These are phyloP conservation scores for Meloidogyne floridensis DNA, from an alignment of 1,140 invertebrate genomes.

Conservation along the genomic window DNA sequence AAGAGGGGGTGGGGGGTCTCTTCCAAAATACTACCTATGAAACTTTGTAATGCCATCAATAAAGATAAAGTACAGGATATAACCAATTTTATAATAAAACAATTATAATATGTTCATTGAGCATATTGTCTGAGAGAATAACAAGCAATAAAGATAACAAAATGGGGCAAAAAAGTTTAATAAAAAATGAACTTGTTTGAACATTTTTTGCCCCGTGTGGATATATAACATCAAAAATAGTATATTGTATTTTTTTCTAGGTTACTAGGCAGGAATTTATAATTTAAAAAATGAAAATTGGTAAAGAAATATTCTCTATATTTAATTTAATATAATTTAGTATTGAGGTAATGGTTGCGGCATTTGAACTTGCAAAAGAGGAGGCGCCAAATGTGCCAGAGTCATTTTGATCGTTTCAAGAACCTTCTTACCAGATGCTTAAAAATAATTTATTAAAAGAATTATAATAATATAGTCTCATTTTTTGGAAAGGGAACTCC, in stretches of 20 bases:
- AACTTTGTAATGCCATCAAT: too few relatives aligned
- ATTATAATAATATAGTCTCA: neutral
- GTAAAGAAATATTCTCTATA: neutral
- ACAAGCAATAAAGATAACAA: neutral
- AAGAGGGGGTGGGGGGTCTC: too few relatives aligned
- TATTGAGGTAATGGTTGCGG: neutral
- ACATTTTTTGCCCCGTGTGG: neutral
- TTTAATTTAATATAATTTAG: neutral
- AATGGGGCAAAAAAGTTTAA: neutral
- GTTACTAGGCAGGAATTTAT: neutral
- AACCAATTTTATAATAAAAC: too few relatives aligned
- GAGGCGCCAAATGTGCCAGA: conserved; percentile 1
- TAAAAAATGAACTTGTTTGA: neutral
- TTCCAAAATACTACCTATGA: too few relatives aligned
- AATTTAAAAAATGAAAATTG: neutral
- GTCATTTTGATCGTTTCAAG: neutral
- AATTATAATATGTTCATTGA: neutral
- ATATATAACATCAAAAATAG: neutral
- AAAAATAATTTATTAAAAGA: neutral
- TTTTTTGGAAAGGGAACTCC: too few relatives aligned
- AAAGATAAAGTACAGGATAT: too few relatives aligned
- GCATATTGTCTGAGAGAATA: neutral
- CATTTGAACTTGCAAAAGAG: conserved; percentile 9
- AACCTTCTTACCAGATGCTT: neutral
- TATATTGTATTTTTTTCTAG: neutral